phyloP scores from a whole-genome alignment of 2,797 vertebrate genomes.

The Morus bassanus region DNA sequence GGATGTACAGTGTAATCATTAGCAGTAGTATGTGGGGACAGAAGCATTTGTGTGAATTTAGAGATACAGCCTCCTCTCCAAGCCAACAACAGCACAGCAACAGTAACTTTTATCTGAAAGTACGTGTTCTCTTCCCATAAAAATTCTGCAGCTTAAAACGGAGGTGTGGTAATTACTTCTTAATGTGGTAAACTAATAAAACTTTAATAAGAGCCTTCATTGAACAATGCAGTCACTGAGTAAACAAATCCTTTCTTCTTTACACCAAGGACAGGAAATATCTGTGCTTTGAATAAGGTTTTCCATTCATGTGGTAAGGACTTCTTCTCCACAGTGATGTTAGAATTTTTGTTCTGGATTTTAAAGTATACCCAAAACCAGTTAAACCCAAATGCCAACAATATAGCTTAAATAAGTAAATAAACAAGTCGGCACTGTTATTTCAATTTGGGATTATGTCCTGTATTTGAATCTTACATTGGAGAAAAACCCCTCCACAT shows the following conservation, averaged over 20 bases:
- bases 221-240: not conserved
- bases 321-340: not conserved
- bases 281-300: slow-evolving; percentile 17
- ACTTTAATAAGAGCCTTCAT: not conserved
- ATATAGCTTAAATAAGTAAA: not conserved
- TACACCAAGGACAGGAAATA: slow-evolving; percentile 28
- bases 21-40: not conserved
- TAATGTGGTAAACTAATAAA: not conserved
- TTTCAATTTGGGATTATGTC: not conserved
- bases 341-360: not conserved
- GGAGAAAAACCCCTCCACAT: rapidly evolving
- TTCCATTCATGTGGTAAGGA: not conserved
- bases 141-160: not conserved
- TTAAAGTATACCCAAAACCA: not conserved
- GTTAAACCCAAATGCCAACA: not conserved
- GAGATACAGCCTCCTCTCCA: not conserved
- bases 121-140: not conserved
- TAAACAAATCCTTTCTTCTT: not conserved
- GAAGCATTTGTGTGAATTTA: not conserved
- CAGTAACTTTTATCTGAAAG: not conserved
- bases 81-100: not conserved
- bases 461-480: not conserved
- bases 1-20: not conserved
- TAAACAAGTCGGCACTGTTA: not conserved
- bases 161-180: not conserved